These are phyloP conservation scores for Drosophila ambigua DNA, from an alignment of 1,140 invertebrate genomes.

Conservation along the genomic window DNA sequence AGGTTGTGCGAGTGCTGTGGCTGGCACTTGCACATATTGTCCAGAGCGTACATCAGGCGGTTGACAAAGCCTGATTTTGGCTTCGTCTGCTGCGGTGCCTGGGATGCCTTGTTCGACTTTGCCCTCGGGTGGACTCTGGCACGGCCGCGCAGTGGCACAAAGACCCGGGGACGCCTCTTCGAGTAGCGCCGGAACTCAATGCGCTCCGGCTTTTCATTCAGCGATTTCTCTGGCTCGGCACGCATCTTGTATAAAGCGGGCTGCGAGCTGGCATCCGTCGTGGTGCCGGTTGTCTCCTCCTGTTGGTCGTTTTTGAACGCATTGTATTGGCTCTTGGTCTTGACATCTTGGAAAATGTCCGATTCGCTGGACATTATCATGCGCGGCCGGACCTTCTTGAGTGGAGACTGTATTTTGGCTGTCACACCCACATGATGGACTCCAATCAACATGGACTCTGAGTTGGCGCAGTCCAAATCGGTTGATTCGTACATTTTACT, in stretches of 20 bases:
- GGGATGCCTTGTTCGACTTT: constrained; percentile 8
- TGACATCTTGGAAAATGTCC: constrained; percentile 45
- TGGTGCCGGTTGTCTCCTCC: constrained; percentile 41
- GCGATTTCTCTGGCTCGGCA: constrained; percentile 44
- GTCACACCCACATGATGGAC: constrained; percentile 79
- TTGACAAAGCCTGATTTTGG: constrained; percentile 33
- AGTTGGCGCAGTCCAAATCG: constrained; percentile 55
- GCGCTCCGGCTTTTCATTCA: constrained; percentile 50
- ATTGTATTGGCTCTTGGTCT: constrained; percentile 53
- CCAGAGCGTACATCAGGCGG: constrained; percentile 58
- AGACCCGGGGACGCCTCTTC: constrained; percentile 36
- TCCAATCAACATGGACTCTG: constrained; percentile 68
- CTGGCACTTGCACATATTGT: constrained; percentile 70
- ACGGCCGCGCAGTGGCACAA: constrained; percentile 25
- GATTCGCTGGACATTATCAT: constrained; percentile 65
- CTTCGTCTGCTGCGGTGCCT: not conserved
- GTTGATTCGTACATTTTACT: constrained; percentile 62
- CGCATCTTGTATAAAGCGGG: constrained; percentile 71
- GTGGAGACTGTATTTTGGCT: constrained; percentile 69
- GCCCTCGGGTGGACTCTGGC: constrained; percentile 1
- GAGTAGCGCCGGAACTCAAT: constrained; percentile 78
- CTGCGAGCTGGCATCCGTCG: constrained; percentile 22
- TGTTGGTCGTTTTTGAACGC: constrained; percentile 56
- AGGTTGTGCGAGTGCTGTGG: constrained; percentile 35
- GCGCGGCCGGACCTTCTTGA: constrained; percentile 57